phyloP scores from a whole-genome alignment of 2,113 vertebrate species.

The Pterocles burchelli region DNA sequence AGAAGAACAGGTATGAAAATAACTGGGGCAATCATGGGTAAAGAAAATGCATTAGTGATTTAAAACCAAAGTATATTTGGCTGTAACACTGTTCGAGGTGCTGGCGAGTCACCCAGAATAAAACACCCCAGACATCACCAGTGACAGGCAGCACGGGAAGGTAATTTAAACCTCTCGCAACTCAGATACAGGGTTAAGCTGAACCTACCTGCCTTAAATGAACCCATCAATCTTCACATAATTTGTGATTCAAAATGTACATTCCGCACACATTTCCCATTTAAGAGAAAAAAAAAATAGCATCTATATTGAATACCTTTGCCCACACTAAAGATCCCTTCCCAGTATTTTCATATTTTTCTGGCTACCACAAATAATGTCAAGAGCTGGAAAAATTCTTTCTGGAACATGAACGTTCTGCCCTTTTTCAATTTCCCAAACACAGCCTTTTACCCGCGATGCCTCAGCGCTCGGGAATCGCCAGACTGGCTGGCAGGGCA shows the following conservation, averaged over 20 bases:
- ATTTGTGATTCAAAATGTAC: neutral
- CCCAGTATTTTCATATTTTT: neutral
- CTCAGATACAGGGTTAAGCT: neutral
- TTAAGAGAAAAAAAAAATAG: neutral
- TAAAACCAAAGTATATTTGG: neutral
- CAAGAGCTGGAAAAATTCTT: neutral
- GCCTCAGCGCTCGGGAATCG: neutral
- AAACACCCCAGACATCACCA: neutral
- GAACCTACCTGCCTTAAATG: neutral
- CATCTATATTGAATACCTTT: neutral
- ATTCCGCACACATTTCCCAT: neutral
- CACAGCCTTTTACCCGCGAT: neutral
- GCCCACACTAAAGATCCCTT: neutral
- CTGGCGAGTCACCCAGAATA: neutral
- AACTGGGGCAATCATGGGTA: neutral
- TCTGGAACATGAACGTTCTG: neutral
- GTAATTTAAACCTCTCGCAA: neutral
- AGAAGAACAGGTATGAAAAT: neutral
- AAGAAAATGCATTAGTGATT: neutral
- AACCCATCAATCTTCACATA: neutral
- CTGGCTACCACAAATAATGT: neutral
- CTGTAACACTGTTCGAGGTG: neutral
- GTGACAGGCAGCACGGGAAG: neutral
- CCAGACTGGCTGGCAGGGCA: neutral
- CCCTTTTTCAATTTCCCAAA: neutral